Percentiles rank a stretch among this genome's conserved stretches.
Evolutionary conservation across 2,888 invertebrate genomes (phyloP).

Genomic region (Epiblema foenella): DNA sequence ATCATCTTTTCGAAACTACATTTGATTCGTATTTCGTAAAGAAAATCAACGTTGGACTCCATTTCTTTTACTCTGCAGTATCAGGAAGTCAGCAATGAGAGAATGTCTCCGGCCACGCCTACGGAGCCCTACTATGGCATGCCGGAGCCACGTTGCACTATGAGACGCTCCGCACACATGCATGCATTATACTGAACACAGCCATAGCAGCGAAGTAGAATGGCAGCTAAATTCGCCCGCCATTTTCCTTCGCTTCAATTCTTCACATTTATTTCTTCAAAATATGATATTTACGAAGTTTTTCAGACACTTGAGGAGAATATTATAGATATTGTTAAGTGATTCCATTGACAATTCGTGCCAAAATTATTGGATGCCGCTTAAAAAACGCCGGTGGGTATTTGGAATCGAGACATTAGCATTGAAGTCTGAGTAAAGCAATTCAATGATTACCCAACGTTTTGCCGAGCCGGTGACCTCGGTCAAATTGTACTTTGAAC

Average conservation of each 20-base stretch:
- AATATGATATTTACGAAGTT: slow-evolving; percentile 5
- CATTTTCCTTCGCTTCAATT: slow-evolving; percentile 53
- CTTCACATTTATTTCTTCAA: slow-evolving; percentile 10
- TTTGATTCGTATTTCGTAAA: not conserved
- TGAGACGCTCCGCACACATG: slow-evolving; percentile 60
- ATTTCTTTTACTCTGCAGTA: slow-evolving; percentile 53
- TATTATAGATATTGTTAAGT: not conserved
- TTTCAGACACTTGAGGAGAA: not conserved
- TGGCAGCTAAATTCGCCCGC: slow-evolving; percentile 63
- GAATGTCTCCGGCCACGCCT: slow-evolving; percentile 70
- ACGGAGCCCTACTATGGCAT: slow-evolving; percentile 63
- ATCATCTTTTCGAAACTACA: not conserved
- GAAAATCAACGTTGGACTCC: slow-evolving; percentile 44
- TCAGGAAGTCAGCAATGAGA: slow-evolving; percentile 67
- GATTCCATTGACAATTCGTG: not conserved
- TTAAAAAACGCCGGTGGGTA: not conserved
- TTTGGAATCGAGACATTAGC: slow-evolving; percentile 30
- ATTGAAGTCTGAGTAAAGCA: slow-evolving; percentile 55
- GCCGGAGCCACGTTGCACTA: slow-evolving; percentile 64
- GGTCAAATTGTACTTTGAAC: slow-evolving; percentile 74
- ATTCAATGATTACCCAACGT: slow-evolving; percentile 72
- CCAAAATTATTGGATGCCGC: not conserved
- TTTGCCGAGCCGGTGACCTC: slow-evolving; percentile 76
- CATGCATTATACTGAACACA: slow-evolving; percentile 50
- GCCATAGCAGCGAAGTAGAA: slow-evolving; percentile 57